Percentiles rank a stretch among this genome's conserved stretches.
These are phyloP conservation scores for Pristis pectinata DNA, from an alignment of 2,797 vertebrate genomes.

Conservation along the genomic window DNA sequence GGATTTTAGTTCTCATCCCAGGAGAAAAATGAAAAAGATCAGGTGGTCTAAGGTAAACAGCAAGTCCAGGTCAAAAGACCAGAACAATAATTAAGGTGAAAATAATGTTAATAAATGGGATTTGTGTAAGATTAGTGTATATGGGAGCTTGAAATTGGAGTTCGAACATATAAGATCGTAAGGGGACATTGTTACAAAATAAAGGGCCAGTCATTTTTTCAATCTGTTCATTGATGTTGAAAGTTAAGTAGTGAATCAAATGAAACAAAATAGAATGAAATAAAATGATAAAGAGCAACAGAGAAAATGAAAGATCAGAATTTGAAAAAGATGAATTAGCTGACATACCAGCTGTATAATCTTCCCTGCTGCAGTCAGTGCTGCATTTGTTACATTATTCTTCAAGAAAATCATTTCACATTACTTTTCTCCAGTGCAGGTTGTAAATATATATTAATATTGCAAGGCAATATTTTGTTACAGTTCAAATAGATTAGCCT, in stretches of 20 bases:
- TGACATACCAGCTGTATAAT: no score
- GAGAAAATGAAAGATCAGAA: slow-evolving; percentile 29
- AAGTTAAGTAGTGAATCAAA: background rate
- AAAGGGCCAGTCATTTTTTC: no score
- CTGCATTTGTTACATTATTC: background rate
- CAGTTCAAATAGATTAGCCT: background rate
- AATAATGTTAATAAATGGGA: background rate
- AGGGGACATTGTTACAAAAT: no score
- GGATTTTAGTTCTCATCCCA: no score
- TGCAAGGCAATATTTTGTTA: background rate
- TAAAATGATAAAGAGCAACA: background rate
- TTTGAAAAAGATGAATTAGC: background rate
- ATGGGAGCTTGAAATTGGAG: no score
- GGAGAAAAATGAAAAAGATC: background rate
- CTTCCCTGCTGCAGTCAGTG: background rate
- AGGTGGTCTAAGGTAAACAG: background rate
- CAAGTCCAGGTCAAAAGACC: background rate
- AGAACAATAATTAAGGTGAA: background rate
- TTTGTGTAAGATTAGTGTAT: no score
- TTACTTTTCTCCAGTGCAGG: background rate
- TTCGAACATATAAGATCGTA: no score
- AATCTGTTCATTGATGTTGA: slow-evolving; percentile 1
- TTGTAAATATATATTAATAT: background rate
- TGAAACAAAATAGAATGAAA: slow-evolving; percentile 14
- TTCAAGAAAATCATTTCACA: background rate